Base-by-base conservation (phyloP, 2,888 invertebrate species). In the Chrysina gloriosa region DNA sequence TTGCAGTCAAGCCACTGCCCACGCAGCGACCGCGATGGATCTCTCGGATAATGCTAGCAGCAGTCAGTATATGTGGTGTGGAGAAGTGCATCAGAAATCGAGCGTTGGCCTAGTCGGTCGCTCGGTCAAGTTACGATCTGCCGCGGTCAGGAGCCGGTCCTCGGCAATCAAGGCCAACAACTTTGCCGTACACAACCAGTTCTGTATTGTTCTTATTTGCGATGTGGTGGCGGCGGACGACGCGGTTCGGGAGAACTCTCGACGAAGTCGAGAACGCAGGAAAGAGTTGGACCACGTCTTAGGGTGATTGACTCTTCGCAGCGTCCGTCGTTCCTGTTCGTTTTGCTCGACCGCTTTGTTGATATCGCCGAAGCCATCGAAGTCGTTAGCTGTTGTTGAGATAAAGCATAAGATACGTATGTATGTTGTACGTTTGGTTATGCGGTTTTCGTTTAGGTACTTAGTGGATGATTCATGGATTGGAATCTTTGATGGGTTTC, bases 161-260 rank as follows among this genome's bases (percentile, higher is more conserved):
- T 39, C 56, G 14, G 56, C 64, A 65, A 50, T 70, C 74, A 74
- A 74, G 74, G 74, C 69, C 67, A 71, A 72, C 74, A 48, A 63
- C 72, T 72, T 52, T 48, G 27, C 54, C 34, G 58, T 21, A 56
- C 47, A 45, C 61, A 71, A 72, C 73, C 73, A 72, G 74, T 73
- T 73, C 63, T 71, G 66, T 70, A 68, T 70, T 73, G 70, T 73
- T 71, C 70, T 72, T 72, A 69, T 71, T 72, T 39, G 72, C 70
- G 42, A 69, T 65, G 45, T 4, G 45, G 27, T 52, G 16, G 52
- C 19, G 42, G 42, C 19, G 42, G 42, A 16, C 27, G 50, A 29
- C 50, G 50, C 29, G 50, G 50, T 11, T 29, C 11, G 11, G 1
- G 19, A 19, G 7, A 19, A 7, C 14, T 42, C 42, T 14, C 42